Base-by-base conservation (phyloP, 2,888 invertebrate species). In the Tribolium freemani region DNA sequence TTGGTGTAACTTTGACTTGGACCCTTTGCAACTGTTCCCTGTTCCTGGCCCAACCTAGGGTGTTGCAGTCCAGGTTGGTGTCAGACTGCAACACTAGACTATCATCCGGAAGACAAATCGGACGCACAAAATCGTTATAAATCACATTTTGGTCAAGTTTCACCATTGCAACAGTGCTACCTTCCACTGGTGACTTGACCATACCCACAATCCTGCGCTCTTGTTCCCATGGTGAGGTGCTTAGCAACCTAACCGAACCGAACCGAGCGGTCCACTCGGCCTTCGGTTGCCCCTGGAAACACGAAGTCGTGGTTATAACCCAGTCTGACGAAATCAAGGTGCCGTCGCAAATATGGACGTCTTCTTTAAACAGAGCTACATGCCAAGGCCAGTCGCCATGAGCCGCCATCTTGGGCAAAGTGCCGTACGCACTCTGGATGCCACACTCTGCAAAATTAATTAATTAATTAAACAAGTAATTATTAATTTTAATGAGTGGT, bases 361-460 rank as follows among this genome's bases (percentile, higher is more conserved):
- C 93, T 81, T 95, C 92, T 79, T 95, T 92, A 81, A 94, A 91
- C 1, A 97, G 88, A 1, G 94, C 93, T 11, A 93, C 94, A 83
- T 95, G 93, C 96, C 96, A 96, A n/a, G 96, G 96, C 96, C 96
- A 96, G 84, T 96, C 95, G 1, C 95, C 96, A 0, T 94, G 93
- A 2, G 89, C 89, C 0, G 95, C 90, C 86, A 94, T 92, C 81
- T 94, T 93, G 44, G 91, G 89, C 72, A 95, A 86, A 1, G 80
- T 74, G 57, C 79, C 76, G 53, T 84, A 84, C 0, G 86, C 84
- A 10, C 80, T 82, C 77, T 86, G 87, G 9, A 83, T 71, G 1
- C 87, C 87, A 72, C 87, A 87, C 79, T 86, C 86, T 85, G 26
- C 21, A 76, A 74, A n/a, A n/a, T n/a, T n/a, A n/a, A 71, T 16